phyloP scores from a whole-genome alignment of 2,113 vertebrate species.

The Nesospiza acunhae region DNA sequence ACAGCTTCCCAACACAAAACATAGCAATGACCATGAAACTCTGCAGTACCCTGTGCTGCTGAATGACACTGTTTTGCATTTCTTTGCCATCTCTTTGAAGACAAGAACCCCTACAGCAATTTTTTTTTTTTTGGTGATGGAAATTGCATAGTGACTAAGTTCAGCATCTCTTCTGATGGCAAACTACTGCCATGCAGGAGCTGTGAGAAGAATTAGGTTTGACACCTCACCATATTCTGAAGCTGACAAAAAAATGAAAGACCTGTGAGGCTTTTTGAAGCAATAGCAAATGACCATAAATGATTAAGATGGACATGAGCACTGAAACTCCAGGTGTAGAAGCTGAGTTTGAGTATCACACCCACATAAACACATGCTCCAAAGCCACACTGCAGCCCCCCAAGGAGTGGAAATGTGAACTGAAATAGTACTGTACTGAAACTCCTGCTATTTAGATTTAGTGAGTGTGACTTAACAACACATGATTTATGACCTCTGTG shows the following conservation, averaged over 20 bases:
- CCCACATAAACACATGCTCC: not conserved
- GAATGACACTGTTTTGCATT: not conserved
- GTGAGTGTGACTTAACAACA: accelerated
- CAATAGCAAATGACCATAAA: not conserved
- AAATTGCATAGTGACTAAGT: not conserved
- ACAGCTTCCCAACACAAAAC: not conserved
- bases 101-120: not conserved
- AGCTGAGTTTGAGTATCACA: not conserved
- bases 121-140: not conserved
- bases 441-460: not conserved
- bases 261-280: not conserved
- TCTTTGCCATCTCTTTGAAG: not conserved
- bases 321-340: not conserved
- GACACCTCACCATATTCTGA: not conserved
- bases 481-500: not conserved
- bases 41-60: not conserved
- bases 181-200: not conserved
- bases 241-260: not conserved
- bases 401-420: not conserved
- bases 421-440: not conserved
- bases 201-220: not conserved
- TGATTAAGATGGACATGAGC: not conserved
- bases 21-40: not conserved
- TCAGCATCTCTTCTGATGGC: not conserved
- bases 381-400: not conserved